These are phyloP conservation scores for Babylonia areolata DNA, from an alignment of 1,140 invertebrate genomes.

Conservation along the genomic window DNA sequence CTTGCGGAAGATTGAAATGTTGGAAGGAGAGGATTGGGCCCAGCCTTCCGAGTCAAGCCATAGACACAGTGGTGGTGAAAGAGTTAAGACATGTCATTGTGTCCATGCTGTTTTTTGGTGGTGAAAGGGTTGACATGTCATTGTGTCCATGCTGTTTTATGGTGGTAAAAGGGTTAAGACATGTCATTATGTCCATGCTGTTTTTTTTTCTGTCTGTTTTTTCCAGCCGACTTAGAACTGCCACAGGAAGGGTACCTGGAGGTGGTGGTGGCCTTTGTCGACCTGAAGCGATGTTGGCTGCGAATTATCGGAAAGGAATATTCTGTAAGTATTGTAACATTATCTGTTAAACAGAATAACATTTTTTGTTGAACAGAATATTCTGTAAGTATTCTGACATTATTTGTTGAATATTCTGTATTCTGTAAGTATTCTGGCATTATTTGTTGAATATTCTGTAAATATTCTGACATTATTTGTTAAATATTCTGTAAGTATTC, in stretches of 20 bases:
- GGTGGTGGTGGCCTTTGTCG: slow-evolving; percentile 53
- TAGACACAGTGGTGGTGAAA: too few species aligned
- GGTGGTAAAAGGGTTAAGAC: too few species aligned
- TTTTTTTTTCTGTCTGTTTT: neutral
- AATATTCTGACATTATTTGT: neutral
- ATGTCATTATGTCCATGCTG: too few species aligned
- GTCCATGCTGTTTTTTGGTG: too few species aligned
- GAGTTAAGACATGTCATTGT: too few species aligned
- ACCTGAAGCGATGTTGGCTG: slow-evolving; percentile 44
- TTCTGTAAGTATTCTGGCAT: neutral
- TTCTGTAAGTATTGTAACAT: neutral
- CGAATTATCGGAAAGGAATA: slow-evolving; percentile 52
- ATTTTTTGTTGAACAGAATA: too few species aligned
- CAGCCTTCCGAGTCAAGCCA: too few species aligned
- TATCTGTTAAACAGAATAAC: too few species aligned
- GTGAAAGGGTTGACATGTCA: too few species aligned
- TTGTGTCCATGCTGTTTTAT: too few species aligned
- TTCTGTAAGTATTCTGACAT: slow-evolving; percentile 41
- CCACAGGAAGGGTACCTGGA: slow-evolving; percentile 46
- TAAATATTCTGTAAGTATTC: neutral
- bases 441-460: neutral
- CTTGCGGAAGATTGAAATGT: too few species aligned
- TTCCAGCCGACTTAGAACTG: slow-evolving; percentile 20
- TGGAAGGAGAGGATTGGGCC: too few species aligned
- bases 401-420: neutral